A percentile compares a stretch with the other conserved stretches of the same genome.
Conservation (phyloP, 2,113 vertebrate genomes). For the Oophaga pumilio region DNA sequence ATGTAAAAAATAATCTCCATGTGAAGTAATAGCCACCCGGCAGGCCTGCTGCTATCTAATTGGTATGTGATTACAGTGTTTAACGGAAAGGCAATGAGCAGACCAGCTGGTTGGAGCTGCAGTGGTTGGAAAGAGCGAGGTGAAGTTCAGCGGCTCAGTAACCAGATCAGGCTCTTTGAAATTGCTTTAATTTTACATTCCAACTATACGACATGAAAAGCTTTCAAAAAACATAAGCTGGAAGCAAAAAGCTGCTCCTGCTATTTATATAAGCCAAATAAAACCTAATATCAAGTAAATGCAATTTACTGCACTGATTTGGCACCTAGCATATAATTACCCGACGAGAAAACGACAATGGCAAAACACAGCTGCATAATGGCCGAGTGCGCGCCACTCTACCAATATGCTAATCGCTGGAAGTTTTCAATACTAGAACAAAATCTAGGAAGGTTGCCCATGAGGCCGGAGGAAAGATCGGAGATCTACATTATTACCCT, state of each 20-base stretch:
- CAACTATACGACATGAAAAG: conserved; percentile 24
- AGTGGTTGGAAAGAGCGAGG: conserved; percentile 21
- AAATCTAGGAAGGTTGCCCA: not conserved
- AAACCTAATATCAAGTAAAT: conserved; percentile 50
- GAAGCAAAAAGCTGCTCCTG: conserved; percentile 25
- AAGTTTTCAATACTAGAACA: not conserved
- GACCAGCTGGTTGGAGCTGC: conserved; percentile 1
- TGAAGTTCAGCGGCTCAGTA: conserved; percentile 6
- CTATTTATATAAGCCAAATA: conserved; percentile 34
- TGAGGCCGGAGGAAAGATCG: not conserved
- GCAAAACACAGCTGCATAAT: conserved; percentile 37
- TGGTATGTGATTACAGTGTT: not conserved
- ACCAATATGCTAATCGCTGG: not conserved
- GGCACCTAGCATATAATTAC: conserved; percentile 28
- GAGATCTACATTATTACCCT: too few relatives aligned
- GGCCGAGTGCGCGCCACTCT: not conserved
- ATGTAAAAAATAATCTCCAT: not conserved
- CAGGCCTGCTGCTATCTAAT: not conserved
- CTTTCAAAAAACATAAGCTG: conserved; percentile 33
- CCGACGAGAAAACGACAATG: conserved; percentile 12
- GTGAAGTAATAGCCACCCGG: not conserved
- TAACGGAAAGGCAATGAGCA: not conserved
- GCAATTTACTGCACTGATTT: conserved; percentile 40
- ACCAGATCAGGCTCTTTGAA: conserved; percentile 8
- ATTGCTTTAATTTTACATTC: conserved; percentile 40